Conservation (phyloP, 2,888 invertebrate species). For the Hydroisotoma schaefferi region DNA sequence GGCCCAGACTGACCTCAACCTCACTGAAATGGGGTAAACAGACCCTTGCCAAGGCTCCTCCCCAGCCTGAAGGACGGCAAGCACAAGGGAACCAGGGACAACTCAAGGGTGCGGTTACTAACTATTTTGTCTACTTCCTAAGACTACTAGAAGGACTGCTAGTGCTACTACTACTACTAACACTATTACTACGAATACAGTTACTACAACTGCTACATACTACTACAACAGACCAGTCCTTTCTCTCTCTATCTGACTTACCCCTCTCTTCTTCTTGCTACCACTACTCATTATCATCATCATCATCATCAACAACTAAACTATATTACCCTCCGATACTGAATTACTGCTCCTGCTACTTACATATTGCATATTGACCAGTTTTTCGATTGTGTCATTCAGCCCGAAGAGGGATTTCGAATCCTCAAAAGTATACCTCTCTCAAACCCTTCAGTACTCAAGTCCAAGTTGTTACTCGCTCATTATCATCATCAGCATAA, state of each 20-base stretch:
- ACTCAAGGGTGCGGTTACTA: slow-evolving; percentile 35
- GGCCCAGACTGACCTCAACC: slow-evolving; percentile 33
- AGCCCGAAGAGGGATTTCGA: too few relatives aligned
- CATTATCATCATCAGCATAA: too few relatives aligned
- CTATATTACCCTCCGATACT: too few relatives aligned
- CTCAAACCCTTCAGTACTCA: too few relatives aligned
- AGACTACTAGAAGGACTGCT: background rate
- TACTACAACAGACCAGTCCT: slow-evolving; percentile 5
- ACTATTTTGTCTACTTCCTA: slow-evolving; percentile 5
- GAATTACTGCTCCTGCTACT: too few relatives aligned
- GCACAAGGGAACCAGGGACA: slow-evolving; percentile 15
- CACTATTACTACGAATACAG: background rate
- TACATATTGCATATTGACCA: too few relatives aligned
- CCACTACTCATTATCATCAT: slow-evolving; percentile 20
- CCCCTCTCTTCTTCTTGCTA: background rate
- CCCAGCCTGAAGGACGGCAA: slow-evolving; percentile 21
- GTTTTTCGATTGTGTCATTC: too few relatives aligned
- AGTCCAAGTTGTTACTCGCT: too few relatives aligned
- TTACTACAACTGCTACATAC: too few relatives aligned
- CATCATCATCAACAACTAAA: too few relatives aligned
- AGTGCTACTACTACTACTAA: background rate
- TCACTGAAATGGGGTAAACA: slow-evolving; percentile 39
- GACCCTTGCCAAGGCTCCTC: slow-evolving; percentile 16
- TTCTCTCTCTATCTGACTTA: slow-evolving; percentile 1
- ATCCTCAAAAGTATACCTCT: too few relatives aligned